phyloP scores from a whole-genome alignment of 2,888 invertebrate species.

The Melanostoma mellinum region DNA sequence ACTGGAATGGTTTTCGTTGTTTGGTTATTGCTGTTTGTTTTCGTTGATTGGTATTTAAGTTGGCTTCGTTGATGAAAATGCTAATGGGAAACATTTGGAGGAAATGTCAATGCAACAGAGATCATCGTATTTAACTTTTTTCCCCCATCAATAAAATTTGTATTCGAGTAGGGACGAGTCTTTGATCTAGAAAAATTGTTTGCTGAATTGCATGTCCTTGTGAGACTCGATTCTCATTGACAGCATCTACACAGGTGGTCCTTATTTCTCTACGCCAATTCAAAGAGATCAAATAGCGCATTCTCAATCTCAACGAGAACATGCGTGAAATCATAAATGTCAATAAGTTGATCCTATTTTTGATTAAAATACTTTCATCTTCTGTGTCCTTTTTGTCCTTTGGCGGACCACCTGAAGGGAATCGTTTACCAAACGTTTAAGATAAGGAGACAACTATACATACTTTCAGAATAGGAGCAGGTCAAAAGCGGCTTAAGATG shows the following conservation, averaged over 20 bases:
- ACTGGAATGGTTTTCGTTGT: slow-evolving; percentile 5
- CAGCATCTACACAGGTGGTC: not conserved
- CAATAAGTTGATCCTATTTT: slow-evolving; percentile 34
- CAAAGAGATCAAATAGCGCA: not conserved
- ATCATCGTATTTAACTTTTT: no score
- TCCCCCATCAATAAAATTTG: no score
- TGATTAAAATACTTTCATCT: slow-evolving; percentile 50
- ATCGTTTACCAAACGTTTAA: slow-evolving; percentile 52
- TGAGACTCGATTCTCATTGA: not conserved
- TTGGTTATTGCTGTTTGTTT: slow-evolving; percentile 37
- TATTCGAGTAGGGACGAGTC: no score
- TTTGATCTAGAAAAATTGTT: no score
- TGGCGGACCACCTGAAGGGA: slow-evolving; percentile 49
- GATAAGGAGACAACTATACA: slow-evolving; percentile 28
- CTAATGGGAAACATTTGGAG: not conserved
- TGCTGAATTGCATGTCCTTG: not conserved
- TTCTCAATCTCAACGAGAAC: slow-evolving; percentile 10
- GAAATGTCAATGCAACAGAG: no score
- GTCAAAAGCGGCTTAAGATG: slow-evolving; percentile 29
- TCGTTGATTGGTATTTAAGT: slow-evolving; percentile 28
- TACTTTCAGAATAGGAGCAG: slow-evolving; percentile 28
- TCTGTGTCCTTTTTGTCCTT: slow-evolving; percentile 17
- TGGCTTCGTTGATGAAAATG: slow-evolving; percentile 4
- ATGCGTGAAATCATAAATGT: slow-evolving; percentile 60
- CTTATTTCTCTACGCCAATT: not conserved